phyloP scores from a whole-genome alignment of 2,113 vertebrate genomes.

The Bathybates hornii region DNA sequence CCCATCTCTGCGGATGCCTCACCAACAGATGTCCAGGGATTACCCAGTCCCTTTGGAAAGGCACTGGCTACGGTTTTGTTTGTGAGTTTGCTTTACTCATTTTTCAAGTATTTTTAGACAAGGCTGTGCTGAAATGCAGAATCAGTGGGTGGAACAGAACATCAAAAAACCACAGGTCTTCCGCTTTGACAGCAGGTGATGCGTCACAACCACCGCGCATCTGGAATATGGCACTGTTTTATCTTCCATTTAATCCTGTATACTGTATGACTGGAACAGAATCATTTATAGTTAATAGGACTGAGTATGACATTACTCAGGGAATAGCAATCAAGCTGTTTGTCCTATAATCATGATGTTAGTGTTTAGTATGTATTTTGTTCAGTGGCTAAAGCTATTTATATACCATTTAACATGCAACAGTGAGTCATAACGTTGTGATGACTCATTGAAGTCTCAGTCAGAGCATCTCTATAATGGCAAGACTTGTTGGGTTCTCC shows the following conservation, averaged over 20 bases:
- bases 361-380: not conserved
- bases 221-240: not conserved
- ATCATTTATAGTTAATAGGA: not conserved
- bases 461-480: not conserved
- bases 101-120: conserved; percentile 53
- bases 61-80: conserved; percentile 12
- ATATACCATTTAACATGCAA: not conserved
- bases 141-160: not conserved
- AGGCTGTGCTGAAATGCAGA: conserved; percentile 2
- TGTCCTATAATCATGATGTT: not conserved
- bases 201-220: not conserved
- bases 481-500: not conserved
- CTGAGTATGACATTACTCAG: not conserved
- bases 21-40: conserved; percentile 62
- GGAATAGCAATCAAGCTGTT: not conserved
- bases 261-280: not conserved
- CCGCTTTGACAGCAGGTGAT: conserved; percentile 16
- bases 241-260: not conserved
- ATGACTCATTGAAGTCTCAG: not conserved
- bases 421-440: not conserved
- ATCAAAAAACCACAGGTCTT: not conserved
- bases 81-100: conserved; percentile 23
- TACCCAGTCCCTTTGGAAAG: conserved; percentile 30
- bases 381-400: not conserved
- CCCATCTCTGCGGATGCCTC: conserved; percentile 25